Conservation (phyloP, 2,113 vertebrate genomes). For the Guaruba guarouba region DNA sequence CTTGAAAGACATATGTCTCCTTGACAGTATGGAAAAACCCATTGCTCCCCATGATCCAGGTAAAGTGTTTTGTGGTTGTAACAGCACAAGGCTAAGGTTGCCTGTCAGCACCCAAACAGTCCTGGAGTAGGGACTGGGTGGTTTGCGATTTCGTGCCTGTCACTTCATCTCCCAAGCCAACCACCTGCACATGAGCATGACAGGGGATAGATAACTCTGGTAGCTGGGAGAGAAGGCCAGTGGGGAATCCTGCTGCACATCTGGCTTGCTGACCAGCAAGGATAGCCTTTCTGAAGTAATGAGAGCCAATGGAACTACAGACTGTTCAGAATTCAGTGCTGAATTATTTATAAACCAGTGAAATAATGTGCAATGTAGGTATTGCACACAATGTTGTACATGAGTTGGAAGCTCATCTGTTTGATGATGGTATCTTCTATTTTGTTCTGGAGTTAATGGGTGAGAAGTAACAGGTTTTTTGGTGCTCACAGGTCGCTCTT, state of each 20-base stretch:
- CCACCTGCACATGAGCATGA: neutral
- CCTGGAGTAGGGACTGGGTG: neutral
- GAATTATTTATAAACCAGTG: neutral
- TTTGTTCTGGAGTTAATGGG: neutral
- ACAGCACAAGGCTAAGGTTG: neutral
- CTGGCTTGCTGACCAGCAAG: neutral
- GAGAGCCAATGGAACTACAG: neutral
- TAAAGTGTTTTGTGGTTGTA: neutral
- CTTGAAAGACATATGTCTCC: neutral
- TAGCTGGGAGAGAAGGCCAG: neutral
- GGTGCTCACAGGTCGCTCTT: neutral
- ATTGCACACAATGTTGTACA: neutral
- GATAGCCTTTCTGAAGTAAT: neutral
- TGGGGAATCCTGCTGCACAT: neutral
- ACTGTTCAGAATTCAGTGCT: rapidly evolving
- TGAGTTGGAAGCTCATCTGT: neutral
- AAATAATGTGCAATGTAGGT: neutral
- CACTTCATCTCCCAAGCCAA: neutral
- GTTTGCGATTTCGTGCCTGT: neutral
- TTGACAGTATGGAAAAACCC: neutral
- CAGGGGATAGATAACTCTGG: neutral
- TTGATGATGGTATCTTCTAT: neutral
- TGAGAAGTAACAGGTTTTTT: neutral
- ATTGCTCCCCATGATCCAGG: neutral
- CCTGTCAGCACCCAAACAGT: neutral